These are phyloP conservation scores for Seira ritae DNA, from an alignment of 2,888 invertebrate genomes.

Conservation along the genomic window DNA sequence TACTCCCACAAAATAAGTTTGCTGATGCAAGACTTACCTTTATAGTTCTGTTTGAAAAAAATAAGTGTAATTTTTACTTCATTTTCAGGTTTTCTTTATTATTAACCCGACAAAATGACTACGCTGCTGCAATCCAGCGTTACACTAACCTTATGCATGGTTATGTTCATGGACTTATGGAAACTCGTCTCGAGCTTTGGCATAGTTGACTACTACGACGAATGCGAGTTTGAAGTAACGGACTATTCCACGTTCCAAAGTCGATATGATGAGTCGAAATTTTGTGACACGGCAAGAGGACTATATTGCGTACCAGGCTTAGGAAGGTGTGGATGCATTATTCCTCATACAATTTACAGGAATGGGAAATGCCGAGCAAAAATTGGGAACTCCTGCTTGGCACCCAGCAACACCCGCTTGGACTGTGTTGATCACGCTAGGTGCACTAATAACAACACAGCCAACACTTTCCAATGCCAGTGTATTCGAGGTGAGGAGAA, in stretches of 20 bases:
- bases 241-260: constrained; percentile 58
- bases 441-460: constrained; percentile 60
- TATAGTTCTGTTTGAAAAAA: too few relatives aligned
- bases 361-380: constrained; percentile 70
- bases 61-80: too few relatives aligned
- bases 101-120: neutral
- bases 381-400: constrained; percentile 58
- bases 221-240: constrained; percentile 60
- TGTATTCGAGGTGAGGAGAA: constrained; percentile 48
- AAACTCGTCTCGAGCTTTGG: constrained; percentile 47
- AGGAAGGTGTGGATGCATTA: constrained; percentile 65
- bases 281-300: constrained; percentile 64
- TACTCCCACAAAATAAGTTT: neutral
- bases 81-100: too few relatives aligned
- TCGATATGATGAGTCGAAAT: constrained; percentile 58
- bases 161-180: neutral
- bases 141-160: neutral
- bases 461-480: constrained; percentile 59
- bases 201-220: constrained; percentile 64
- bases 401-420: constrained; percentile 49
- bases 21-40: too few relatives aligned
- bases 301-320: constrained; percentile 66
- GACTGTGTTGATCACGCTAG: constrained; percentile 70
- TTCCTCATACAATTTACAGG: constrained; percentile 69
- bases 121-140: neutral